phyloP scores from a whole-genome alignment of 1,140 invertebrate species.

The Liolophura sinensis region DNA sequence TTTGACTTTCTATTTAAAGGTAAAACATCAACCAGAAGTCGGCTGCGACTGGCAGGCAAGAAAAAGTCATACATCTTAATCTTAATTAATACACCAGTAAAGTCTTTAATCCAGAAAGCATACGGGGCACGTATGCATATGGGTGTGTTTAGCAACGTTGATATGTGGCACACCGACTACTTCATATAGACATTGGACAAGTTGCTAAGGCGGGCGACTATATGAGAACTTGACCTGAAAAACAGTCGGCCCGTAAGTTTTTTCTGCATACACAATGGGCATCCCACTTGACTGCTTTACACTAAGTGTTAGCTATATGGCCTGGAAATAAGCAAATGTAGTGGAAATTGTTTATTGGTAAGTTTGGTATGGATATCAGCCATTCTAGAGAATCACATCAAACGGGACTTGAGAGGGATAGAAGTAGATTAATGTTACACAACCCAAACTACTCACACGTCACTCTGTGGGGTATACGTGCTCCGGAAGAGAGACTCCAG shows the following conservation, averaged over 20 bases:
- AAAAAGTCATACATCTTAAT: background rate
- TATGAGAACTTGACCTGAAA: too few relatives aligned
- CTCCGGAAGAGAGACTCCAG: conserved; percentile 82
- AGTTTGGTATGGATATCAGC: background rate
- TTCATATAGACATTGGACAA: too few relatives aligned
- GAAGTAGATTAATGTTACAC: conserved; percentile 65
- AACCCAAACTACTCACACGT: conserved; percentile 87
- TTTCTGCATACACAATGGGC: too few relatives aligned
- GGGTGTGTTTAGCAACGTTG: too few relatives aligned
- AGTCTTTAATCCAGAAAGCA: background rate
- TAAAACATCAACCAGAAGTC: background rate
- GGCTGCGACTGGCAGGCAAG: background rate
- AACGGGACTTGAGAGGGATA: too few relatives aligned
- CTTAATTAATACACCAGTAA: background rate
- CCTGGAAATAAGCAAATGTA: background rate
- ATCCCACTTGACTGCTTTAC: background rate
- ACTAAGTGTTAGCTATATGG: background rate
- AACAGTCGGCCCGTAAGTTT: too few relatives aligned
- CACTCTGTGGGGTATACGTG: conserved; percentile 81
- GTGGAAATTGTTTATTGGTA: background rate
- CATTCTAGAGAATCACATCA: background rate
- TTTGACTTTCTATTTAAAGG: background rate
- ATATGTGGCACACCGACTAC: too few relatives aligned
- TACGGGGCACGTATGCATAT: too few relatives aligned
- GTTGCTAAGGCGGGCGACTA: too few relatives aligned